Percentiles rank a stretch among this genome's conserved stretches.
Conservation (phyloP, 2,888 invertebrate species). For the Neoaliturus tenellus region DNA sequence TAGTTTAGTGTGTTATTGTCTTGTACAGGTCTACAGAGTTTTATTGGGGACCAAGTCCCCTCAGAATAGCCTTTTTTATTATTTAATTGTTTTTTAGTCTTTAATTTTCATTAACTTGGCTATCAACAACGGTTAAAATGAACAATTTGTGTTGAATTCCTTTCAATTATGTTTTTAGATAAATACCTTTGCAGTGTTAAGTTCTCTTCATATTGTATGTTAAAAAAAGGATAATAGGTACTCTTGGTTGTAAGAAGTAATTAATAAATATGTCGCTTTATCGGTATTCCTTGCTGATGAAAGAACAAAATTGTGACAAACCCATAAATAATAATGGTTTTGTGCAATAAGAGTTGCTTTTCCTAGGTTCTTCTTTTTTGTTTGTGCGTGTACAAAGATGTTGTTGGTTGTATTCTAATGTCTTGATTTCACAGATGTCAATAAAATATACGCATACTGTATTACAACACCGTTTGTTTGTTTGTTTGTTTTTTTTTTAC, state of each 20-base stretch:
- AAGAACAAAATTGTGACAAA: constrained; percentile 20
- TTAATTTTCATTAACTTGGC: no score
- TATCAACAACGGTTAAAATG: no score
- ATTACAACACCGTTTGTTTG: no score
- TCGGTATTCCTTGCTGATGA: constrained; percentile 37
- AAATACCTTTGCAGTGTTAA: no score
- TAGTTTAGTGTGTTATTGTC: background rate
- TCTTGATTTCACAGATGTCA: constrained; percentile 29
- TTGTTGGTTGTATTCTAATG: constrained; percentile 47
- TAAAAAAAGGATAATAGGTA: no score
- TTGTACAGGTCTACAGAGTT: background rate
- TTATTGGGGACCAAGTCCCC: background rate
- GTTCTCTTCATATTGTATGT: no score
- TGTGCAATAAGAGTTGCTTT: constrained; percentile 34
- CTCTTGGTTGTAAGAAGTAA: no score
- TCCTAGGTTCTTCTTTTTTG: background rate
- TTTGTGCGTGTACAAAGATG: constrained; percentile 26
- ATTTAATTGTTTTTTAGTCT: no score
- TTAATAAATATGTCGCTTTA: background rate
- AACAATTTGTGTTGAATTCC: no score
- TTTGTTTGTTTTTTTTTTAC: no score
- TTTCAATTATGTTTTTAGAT: no score
- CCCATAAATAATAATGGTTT: constrained; percentile 8
- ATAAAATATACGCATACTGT: constrained; percentile 38
- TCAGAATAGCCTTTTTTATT: no score